Evolutionary conservation across 2,888 invertebrate genomes (phyloP), one percentile per base, ranked within the genome.

Genomic region (Eueremaeus valkanovi): DNA sequence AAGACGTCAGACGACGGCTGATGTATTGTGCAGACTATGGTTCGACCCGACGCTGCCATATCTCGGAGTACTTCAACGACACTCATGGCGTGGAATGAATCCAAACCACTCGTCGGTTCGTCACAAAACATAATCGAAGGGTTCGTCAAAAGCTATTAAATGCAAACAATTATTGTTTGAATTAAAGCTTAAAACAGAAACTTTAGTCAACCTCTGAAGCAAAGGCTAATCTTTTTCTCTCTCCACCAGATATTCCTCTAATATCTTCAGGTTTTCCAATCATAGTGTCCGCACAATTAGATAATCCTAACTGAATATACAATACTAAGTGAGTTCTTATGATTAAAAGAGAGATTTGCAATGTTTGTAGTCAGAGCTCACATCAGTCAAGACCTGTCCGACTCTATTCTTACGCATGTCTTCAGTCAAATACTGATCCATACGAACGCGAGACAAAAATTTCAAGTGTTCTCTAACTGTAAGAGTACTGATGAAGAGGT

Each of bases 61-160:
- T 77, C 79, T 74, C 82, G 81, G 72, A 86, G 80, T 0, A 92
- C 90, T 83, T 91, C 90, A 24, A 95, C 89, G 1, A 97, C 93
- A 83, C 92, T 95, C 82, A 92, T 90, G 0, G 98, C 97, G 94
- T 96, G 97, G 81, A 92, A 96, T 0, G 96, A 95, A 84, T 98
- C 98, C 76, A 98, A 85, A 0, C 97, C 95, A 0, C 95, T 95
- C 0, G 97, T 98, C 0, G 97, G 97, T 82, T 98, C 98, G 82
- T 98, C 98, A 83, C 96, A 96, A 83, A 98, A 94, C 88, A 98
- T 89, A 61, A 98, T 85, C 0, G 93, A 90, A 0, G 98, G 98
- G 85, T 98, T 93, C 0, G 95, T 97, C 63, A 97, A 86, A 1
- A 95, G 27, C 74, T 0, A 95, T 96, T 63, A 73, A 24, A n/a